Conservation (phyloP, 2,113 vertebrate species). For the Phalacrocorax carbo region DNA sequence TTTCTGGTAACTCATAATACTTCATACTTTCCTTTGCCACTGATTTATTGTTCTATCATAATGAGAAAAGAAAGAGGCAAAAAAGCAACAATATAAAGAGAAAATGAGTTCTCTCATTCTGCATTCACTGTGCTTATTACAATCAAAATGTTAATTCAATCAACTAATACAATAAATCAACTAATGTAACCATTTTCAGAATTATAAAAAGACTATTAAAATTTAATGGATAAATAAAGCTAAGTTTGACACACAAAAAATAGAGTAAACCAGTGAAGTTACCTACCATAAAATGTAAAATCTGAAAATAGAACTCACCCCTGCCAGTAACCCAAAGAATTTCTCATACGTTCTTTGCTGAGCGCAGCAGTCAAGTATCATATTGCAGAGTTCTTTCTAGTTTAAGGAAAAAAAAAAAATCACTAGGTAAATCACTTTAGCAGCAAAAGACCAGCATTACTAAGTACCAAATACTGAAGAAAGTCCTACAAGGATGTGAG, state of each 20-base stretch:
- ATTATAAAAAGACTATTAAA: neutral
- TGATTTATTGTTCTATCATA: neutral
- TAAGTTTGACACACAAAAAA: neutral
- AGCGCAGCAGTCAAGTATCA: constrained; percentile 99
- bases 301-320: constrained; percentile 80
- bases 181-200: neutral
- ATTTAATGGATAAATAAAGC: too few relatives aligned
- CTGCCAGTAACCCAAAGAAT: constrained; percentile 96
- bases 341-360: constrained; percentile 98
- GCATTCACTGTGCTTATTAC: neutral
- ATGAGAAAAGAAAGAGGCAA: neutral
- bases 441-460: neutral
- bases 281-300: neutral
- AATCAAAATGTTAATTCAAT: neutral
- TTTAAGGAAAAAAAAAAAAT: constrained; percentile 13
- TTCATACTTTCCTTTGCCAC: neutral
- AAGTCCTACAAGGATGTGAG: rapidly evolving
- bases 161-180: neutral
- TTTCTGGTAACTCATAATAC: neutral
- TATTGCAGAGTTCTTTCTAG: constrained; percentile 98
- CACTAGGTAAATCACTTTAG: constrained; percentile 28
- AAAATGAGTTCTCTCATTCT: neutral
- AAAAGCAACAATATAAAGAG: neutral
- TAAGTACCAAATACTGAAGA: neutral
- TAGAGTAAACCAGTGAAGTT: neutral